These are phyloP conservation scores for Drosophila nebulosa DNA, from an alignment of 1,140 invertebrate genomes.

Conservation along the genomic window DNA sequence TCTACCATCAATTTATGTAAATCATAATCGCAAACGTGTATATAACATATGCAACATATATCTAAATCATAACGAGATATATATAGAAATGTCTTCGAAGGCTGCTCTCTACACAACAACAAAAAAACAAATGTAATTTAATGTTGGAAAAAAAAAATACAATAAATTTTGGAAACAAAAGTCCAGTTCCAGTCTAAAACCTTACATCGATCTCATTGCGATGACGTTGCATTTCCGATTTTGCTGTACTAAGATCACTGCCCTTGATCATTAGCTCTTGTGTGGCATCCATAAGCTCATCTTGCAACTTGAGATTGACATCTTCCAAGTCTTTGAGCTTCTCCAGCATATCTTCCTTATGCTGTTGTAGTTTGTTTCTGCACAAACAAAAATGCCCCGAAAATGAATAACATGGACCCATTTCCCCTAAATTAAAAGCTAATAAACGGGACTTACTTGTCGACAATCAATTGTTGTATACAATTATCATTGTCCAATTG, in stretches of 20 bases:
- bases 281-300: constrained; percentile 82
- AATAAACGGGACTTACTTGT: constrained; percentile 79
- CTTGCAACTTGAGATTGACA: constrained; percentile 82
- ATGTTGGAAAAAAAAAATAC: constrained; percentile 5
- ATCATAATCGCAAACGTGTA: constrained; percentile 37
- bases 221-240: constrained; percentile 82
- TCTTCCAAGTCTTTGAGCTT: constrained; percentile 83
- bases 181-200: constrained; percentile 49
- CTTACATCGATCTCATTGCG: constrained; percentile 82
- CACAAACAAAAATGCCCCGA: not conserved
- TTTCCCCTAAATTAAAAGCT: not conserved
- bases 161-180: constrained; percentile 14
- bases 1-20: constrained; percentile 38
- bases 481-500: constrained; percentile 86
- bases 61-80: constrained; percentile 36
- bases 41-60: constrained; percentile 52
- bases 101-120: constrained; percentile 29
- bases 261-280: constrained; percentile 82
- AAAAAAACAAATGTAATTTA: constrained; percentile 33
- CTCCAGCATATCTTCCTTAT: constrained; percentile 81
- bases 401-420: not conserved
- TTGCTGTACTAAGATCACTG: constrained; percentile 82
- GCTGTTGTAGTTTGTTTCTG: constrained; percentile 80
- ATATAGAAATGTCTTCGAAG: constrained; percentile 77
- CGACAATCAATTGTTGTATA: constrained; percentile 83